Percentiles rank a stretch among this genome's conserved stretches.
Evolutionary conservation across 37 sponge, comb jelly and placozoan genomes (phyloP).

Genomic region (Halichondria panicea): DNA sequence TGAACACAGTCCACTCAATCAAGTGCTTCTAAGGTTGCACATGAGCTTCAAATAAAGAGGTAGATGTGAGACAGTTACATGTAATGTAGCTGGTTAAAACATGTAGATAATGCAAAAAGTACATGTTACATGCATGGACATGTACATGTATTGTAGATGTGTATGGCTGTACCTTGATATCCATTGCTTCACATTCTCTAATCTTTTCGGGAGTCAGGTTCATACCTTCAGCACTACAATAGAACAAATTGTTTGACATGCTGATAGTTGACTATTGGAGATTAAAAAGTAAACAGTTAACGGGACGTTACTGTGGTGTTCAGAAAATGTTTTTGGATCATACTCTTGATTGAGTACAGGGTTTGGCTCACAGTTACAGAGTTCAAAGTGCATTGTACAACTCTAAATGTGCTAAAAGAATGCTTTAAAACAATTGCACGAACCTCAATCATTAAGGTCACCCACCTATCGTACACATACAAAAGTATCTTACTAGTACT

Average conservation of each 20-base stretch:
- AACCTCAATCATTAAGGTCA: too few species aligned
- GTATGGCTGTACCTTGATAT: constrained; percentile 72
- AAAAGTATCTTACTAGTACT: neutral
- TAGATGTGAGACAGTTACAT: neutral
- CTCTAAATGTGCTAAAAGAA: too few species aligned
- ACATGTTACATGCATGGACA: neutral
- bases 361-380: too few species aligned
- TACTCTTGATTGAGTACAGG: too few species aligned
- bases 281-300: neutral
- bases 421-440: too few species aligned
- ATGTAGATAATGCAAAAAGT: neutral
- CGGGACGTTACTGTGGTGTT: too few species aligned
- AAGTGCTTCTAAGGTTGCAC: too few species aligned
- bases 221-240: constrained; percentile 31
- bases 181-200: constrained; percentile 62
- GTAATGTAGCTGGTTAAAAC: neutral
- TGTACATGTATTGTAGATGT: neutral
- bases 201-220: constrained; percentile 48
- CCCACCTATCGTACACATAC: too few species aligned
- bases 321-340: too few species aligned
- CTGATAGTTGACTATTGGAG: constrained; percentile 26
- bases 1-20: too few species aligned
- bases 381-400: too few species aligned
- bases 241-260: too few species aligned
- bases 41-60: neutral